These are phyloP conservation scores for Triplophysa bombifrons DNA, from an alignment of 2,797 vertebrate genomes.

Conservation along the genomic window DNA sequence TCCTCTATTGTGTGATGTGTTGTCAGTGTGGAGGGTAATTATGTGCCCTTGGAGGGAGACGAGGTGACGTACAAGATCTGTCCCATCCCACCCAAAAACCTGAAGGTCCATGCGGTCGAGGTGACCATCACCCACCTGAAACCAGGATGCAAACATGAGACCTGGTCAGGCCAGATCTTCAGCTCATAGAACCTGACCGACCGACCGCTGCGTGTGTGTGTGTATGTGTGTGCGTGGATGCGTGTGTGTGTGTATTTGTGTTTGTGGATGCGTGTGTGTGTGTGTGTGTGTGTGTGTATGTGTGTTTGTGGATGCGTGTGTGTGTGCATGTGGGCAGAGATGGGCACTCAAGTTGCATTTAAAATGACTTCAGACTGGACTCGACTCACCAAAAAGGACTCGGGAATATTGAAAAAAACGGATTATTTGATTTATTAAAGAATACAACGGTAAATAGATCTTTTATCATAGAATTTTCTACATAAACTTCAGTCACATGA, in stretches of 20 bases:
- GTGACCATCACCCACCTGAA: conserved; percentile 94
- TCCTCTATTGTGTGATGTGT: neutral
- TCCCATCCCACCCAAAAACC: conserved; percentile 93
- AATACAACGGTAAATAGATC: too few species aligned
- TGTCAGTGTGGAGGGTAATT: conserved; percentile 94
- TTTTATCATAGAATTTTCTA: too few species aligned
- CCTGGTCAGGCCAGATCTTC: conserved; percentile 96
- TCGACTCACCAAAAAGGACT: too few species aligned
- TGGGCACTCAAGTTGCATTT: too few species aligned
- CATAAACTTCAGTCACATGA: too few species aligned
- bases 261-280: neutral
- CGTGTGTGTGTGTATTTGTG: too few species aligned
- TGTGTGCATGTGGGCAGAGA: too few species aligned
- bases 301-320: too few species aligned
- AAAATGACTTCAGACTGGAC: too few species aligned
- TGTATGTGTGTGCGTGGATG: too few species aligned
- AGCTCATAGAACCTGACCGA: conserved; percentile 80
- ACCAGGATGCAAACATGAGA: conserved; percentile 94
- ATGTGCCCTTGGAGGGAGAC: conserved; percentile 94
- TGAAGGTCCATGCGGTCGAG: conserved; percentile 98
- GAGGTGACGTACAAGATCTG: conserved; percentile 96
- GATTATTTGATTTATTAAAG: too few species aligned
- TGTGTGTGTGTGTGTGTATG: neutral
- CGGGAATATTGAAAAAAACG: too few species aligned
- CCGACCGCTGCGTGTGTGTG: neutral